Conservation (phyloP, 2,113 vertebrate genomes). For the Megaleporinus macrocephalus region DNA sequence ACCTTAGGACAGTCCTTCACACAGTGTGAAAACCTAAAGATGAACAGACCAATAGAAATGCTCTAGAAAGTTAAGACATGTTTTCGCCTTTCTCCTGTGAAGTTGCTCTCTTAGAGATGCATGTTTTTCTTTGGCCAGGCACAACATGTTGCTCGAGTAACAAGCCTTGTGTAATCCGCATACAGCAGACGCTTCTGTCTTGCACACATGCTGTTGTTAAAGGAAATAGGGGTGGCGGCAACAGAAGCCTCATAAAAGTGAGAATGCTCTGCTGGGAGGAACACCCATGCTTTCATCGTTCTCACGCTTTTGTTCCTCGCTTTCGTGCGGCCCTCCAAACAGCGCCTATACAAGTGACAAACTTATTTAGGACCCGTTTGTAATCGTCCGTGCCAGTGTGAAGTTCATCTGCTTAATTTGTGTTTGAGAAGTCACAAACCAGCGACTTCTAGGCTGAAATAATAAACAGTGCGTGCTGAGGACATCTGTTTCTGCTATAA, state of each 20-base stretch:
- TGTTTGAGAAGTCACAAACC: neutral
- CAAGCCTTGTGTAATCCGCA: conserved; percentile 48
- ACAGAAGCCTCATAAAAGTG: conserved; percentile 59
- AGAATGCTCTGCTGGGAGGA: conserved; percentile 56
- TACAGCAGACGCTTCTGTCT: conserved; percentile 48
- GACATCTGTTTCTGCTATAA: conserved; percentile 42
- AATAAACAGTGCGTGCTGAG: conserved; percentile 8
- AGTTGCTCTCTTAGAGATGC: too few relatives aligned
- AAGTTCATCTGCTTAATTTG: conserved; percentile 14
- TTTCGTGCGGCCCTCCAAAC: too few relatives aligned
- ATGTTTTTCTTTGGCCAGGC: too few relatives aligned
- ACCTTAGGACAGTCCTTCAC: too few relatives aligned
- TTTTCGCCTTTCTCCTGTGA: too few relatives aligned
- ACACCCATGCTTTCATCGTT: conserved; percentile 9
- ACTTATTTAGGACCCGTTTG: conserved; percentile 6
- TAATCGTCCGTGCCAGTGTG: conserved; percentile 17
- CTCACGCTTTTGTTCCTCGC: neutral
- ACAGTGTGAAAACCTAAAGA: too few relatives aligned
- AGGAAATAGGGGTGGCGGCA: conserved; percentile 56
- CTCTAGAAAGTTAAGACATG: too few relatives aligned
- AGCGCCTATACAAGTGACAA: neutral
- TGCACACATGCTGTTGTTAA: conserved; percentile 52
- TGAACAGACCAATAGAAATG: neutral
- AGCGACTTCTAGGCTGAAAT: conserved; percentile 16
- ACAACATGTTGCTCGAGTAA: neutral